Evolutionary conservation across 2,888 invertebrate genomes (phyloP), one percentile per base, ranked within the genome.

Genomic region (Allolobophora icterica): DNA sequence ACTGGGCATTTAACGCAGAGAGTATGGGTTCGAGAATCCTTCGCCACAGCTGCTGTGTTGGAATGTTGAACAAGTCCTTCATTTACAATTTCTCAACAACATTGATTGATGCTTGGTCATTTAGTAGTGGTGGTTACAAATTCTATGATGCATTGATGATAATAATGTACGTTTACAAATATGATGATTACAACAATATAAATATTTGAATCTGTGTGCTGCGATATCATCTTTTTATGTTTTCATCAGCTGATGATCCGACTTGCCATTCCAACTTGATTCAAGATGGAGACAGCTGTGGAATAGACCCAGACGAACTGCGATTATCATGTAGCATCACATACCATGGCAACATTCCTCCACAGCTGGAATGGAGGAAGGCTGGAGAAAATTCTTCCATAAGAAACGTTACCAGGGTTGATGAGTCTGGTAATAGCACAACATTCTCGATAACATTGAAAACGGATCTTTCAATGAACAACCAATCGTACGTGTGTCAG

Each of bases 301-400:
- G 71, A 71, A 71, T 71, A 71, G 30, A 71, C 5, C 71, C 71
- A n/a, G n/a, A 71, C 17, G n/a, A 71, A n/a, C 8, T 71, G n/a
- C 30, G 5, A n/a, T 71, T 71, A 11, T 71, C 71, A n/a, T 71
- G 71, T n/a, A 71, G n/a, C n/a, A 13, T 71, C n/a, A n/a, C 6
- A 71, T 71, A 6, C 71, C 71, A 71, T 71, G 71, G 71, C n/a
- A n/a, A n/a, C 71, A n/a, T 71, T 71, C 71, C 71, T 71, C 71
- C 71, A 17, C 71, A 71, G 71, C 6, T 71, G n/a, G 30, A 71
- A 71, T 71, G 71, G 71, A n/a, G 71, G 71, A 71, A 71, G 71
- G 71, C 30, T 71, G 30, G 30, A 71, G 71, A n/a, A n/a, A 71
- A 71, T 13, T 30, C n/a, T 71, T n/a, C 71, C n/a, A 71, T n/a